Conservation (phyloP, 2,113 vertebrate species). For the Neotoma lepida region DNA sequence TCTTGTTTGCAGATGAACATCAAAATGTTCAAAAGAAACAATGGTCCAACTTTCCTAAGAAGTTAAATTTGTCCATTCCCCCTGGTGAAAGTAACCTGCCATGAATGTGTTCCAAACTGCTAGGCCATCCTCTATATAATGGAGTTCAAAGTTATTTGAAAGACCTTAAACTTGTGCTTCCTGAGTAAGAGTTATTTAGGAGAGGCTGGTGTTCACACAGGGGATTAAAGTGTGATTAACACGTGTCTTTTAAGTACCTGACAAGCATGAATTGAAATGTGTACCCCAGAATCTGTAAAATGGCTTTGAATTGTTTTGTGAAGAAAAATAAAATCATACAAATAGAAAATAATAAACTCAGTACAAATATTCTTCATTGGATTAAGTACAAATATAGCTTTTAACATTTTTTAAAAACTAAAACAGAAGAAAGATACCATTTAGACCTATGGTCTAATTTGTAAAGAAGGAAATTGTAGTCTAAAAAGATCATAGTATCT, state of each 20-base stretch:
- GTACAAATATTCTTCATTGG: constrained; percentile 32
- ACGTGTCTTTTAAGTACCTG: constrained; percentile 43
- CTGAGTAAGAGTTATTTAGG: constrained; percentile 39
- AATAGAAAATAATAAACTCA: constrained; percentile 20
- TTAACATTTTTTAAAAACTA: constrained; percentile 5
- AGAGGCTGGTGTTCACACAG: constrained; percentile 47
- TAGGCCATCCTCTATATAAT: neutral
- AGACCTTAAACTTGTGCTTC: constrained; percentile 37
- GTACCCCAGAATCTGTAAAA: constrained; percentile 58
- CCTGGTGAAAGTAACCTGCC: constrained; percentile 46
- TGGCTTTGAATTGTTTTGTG: constrained; percentile 15
- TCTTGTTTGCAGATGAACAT: constrained; percentile 64
- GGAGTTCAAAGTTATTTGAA: constrained; percentile 42
- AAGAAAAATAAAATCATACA: constrained; percentile 33
- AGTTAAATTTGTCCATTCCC: constrained; percentile 56
- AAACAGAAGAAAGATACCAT: neutral
- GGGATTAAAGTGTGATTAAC: constrained; percentile 44
- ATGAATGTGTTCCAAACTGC: constrained; percentile 42
- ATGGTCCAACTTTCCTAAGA: constrained; percentile 50
- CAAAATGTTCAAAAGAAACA: constrained; percentile 70
- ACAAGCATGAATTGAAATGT: constrained; percentile 31
- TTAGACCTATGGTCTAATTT: constrained; percentile 2
- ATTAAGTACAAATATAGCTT: constrained; percentile 39
- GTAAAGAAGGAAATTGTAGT: neutral
- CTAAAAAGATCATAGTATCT: neutral